Evolutionary conservation across 2,113 vertebrate genomes (phyloP), one percentile per base, ranked within the genome.

Genomic region (Oceanites oceanicus): DNA sequence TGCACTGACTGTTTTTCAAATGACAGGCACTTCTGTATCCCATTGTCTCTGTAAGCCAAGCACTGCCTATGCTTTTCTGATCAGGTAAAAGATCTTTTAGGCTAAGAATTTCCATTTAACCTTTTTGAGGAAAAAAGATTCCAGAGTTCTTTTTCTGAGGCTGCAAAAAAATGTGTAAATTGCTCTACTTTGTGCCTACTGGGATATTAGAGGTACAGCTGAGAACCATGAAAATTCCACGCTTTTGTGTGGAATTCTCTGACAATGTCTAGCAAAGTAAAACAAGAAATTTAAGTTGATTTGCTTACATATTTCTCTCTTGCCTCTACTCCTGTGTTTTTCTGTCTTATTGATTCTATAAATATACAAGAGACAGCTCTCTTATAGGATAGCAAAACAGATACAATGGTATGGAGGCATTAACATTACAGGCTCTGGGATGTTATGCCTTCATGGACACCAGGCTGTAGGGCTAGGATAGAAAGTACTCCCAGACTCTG

Each of bases 341-440:
- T 73, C 8, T 62, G 8, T 52, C 42, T 76, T 20, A 25, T 5
- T n/a, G 30, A 66, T 56, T 67, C 29, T 62, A 8, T 44, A 68
- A 30, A 45, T 30, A 15, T 26, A 26, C 2, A 62, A 65, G 18
- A 88, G 13, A 26, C 0, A 42, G 1, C 0, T 16, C 7, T 65
- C 20, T 47, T 40, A 65, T 45, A 74, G 83, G 32, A 19, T 8
- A 90, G 7, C 6, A 82, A 77, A 76, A 70, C 9, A 44, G 4
- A 5, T 65, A 13, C 11, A 34, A 30, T 5, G 5, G 2, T 25
- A 18, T 10, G 3, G 16, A 70, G 16, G 6, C 15, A 53, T 75
- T 86, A 62, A 7, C 12, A 13, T 20, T 61, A 8, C 10, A 23
- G 11, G 10, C 4, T 59, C 56, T 52, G 22, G 23, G 27, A 15